These are phyloP conservation scores for Spondyliosoma cantharus DNA, from an alignment of 2,797 vertebrate genomes.

Conservation along the genomic window DNA sequence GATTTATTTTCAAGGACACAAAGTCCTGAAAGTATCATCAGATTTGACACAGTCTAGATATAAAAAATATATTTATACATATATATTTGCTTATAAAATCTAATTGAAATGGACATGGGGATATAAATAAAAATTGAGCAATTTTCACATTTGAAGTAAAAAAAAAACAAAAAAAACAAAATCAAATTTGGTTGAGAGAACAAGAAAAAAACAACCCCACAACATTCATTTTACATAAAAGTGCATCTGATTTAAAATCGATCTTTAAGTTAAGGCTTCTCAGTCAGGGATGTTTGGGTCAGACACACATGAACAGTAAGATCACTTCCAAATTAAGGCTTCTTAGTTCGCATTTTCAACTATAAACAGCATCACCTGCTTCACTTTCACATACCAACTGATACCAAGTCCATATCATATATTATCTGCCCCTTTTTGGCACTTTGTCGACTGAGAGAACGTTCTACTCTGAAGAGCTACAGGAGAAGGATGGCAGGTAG, in stretches of 20 bases:
- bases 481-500: neutral
- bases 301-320: constrained; percentile 35
- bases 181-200: constrained; percentile 67
- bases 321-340: constrained; percentile 35
- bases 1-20: constrained; percentile 65
- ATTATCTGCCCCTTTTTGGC: constrained; percentile 21
- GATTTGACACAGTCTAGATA: constrained; percentile 88
- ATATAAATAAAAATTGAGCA: constrained; percentile 91
- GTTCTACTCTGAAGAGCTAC: constrained; percentile 11
- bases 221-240: constrained; percentile 90
- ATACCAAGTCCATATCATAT: neutral
- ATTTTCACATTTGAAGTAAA: constrained; percentile 89
- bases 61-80: constrained; percentile 90
- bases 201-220: constrained; percentile 84
- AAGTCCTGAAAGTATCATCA: constrained; percentile 82
- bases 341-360: constrained; percentile 19
- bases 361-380: constrained; percentile 25
- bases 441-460: constrained; percentile 36
- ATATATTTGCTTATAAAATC: constrained; percentile 89
- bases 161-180: constrained; percentile 31
- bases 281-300: constrained; percentile 35
- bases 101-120: constrained; percentile 84
- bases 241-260: constrained; percentile 87
- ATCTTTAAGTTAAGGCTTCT: constrained; percentile 52
- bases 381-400: constrained; percentile 18